These are phyloP conservation scores for Mus musculus DNA, from an alignment of 2,113 vertebrate genomes.

Conservation along the genomic window DNA sequence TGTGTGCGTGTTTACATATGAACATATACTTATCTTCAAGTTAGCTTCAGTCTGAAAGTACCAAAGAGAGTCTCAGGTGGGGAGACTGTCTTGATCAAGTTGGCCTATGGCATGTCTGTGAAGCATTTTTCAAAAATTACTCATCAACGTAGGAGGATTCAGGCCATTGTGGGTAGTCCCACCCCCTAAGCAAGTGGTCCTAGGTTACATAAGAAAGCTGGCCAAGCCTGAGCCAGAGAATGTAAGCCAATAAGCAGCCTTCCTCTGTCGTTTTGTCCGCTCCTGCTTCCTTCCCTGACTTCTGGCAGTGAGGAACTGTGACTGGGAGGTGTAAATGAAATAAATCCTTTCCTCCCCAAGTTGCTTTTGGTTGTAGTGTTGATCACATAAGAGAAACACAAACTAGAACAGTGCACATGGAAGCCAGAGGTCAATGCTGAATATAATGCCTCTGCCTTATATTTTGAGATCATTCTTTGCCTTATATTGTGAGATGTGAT, in stretches of 20 bases:
- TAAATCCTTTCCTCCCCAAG: neutral
- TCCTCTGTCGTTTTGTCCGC: neutral
- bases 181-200: neutral
- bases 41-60: neutral
- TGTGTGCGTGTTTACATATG: neutral
- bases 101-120: neutral
- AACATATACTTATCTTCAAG: neutral
- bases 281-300: neutral
- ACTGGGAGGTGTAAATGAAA: neutral
- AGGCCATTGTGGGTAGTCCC: neutral
- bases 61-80: neutral
- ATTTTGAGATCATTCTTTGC: neutral
- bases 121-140: neutral
- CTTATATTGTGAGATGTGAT: neutral
- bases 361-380: neutral
- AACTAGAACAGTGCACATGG: no score
- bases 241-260: neutral
- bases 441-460: neutral
- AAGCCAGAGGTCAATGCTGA: neutral
- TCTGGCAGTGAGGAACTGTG: neutral
- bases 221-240: neutral
- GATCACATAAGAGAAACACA: neutral
- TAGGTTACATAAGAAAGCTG: neutral
- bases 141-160: neutral
- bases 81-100: neutral